phyloP scores from a whole-genome alignment of 2,113 vertebrate species.

The Macaca nemestrina region DNA sequence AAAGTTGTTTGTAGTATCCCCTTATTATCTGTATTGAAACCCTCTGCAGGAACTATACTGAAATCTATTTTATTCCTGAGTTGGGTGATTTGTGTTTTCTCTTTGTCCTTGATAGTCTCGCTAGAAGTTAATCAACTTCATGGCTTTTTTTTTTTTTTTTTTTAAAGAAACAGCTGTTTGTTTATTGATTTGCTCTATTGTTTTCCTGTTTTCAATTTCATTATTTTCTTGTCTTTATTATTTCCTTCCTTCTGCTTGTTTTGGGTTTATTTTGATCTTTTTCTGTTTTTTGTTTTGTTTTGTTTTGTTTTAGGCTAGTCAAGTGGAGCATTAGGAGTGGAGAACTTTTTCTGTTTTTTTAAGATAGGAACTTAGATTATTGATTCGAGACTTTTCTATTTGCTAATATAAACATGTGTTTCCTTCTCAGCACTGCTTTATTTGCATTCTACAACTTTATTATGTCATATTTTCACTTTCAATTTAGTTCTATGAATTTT shows the following conservation, averaged over 20 bases:
- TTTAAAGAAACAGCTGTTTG: not conserved
- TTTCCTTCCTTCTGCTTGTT: not conserved
- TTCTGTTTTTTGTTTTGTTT: not conserved
- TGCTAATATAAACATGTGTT: not conserved
- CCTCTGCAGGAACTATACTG: not conserved
- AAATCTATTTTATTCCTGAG: not conserved
- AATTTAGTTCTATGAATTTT: not conserved
- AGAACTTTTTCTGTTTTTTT: not conserved
- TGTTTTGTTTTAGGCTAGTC: no score
- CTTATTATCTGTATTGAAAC: not conserved
- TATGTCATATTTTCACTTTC: not conserved
- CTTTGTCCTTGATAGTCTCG: not conserved
- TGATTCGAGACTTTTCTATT: not conserved
- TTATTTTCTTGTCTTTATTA: not conserved
- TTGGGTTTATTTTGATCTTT: not conserved
- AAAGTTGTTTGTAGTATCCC: not conserved
- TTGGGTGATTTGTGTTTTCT: not conserved
- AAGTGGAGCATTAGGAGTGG: no score
- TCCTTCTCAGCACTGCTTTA: not conserved
- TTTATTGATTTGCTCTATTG: constrained; percentile 2
- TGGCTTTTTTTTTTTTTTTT: not conserved
- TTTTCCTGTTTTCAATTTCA: constrained; percentile 28
- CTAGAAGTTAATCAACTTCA: constrained; percentile 5
- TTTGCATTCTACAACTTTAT: not conserved
- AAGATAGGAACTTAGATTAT: not conserved